Conservation (phyloP, 2,797 vertebrate genomes). For the Coranthus polyacanthus region DNA sequence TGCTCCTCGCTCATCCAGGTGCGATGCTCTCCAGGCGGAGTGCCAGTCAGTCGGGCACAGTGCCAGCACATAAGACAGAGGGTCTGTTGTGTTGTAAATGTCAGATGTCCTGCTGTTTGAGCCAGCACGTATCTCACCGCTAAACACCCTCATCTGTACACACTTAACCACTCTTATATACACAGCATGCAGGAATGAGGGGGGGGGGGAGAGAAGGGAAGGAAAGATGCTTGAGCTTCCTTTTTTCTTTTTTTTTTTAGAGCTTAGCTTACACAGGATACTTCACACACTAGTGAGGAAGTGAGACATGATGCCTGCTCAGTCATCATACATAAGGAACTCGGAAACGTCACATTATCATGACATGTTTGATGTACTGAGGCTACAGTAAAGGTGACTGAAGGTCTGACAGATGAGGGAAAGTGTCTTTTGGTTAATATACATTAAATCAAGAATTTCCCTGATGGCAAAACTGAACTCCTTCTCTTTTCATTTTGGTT, state of each 20-base stretch:
- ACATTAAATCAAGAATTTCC: no score
- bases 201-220: background rate
- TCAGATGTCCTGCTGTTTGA: conserved; percentile 72
- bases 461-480: no score
- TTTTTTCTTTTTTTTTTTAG: no score
- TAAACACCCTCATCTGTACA: conserved; percentile 63
- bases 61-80: conserved; percentile 72
- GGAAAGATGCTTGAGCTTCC: background rate
- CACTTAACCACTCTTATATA: conserved; percentile 59
- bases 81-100: conserved; percentile 76
- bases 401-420: background rate
- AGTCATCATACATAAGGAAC: conserved; percentile 1
- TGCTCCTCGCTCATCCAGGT: conserved; percentile 58
- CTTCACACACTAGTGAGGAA: conserved; percentile 1
- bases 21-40: conserved; percentile 61
- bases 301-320: conserved; percentile 1
- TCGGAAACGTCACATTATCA: no score
- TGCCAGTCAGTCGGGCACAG: conserved; percentile 60
- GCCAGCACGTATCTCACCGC: conserved; percentile 56
- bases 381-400: conserved; percentile 9
- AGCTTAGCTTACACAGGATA: background rate
- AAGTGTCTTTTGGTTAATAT: no score
- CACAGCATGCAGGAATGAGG: conserved; percentile 16
- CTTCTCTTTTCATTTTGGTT: no score
- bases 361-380: background rate